Conservation (phyloP, 2,888 invertebrate genomes). For the Zaprionus lineosus region DNA sequence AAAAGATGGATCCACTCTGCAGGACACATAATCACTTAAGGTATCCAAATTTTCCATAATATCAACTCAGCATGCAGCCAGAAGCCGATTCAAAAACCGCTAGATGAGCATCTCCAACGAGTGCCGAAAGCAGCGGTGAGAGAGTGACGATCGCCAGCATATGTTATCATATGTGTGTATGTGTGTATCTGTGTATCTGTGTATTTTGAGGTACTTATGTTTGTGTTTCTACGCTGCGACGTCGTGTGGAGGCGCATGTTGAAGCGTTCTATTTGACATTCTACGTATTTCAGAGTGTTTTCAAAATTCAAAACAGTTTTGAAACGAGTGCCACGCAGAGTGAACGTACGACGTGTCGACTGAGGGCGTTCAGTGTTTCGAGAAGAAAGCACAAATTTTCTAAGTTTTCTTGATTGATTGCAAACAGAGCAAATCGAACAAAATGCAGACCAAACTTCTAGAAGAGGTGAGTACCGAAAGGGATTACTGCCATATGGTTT, state of each 20-base stretch:
- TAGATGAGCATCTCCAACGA: no score
- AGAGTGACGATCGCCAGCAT: conserved; percentile 30
- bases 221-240: no score
- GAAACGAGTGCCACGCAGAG: conserved; percentile 71
- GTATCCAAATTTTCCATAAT: no score
- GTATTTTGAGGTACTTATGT: no score
- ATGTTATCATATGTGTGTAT: conserved; percentile 48
- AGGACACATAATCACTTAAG: no score
- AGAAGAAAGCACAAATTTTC: conserved; percentile 6
- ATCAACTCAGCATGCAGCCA: no score
- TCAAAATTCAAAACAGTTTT: conserved; percentile 70
- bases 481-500: no score
- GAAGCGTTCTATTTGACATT: conserved; percentile 1
- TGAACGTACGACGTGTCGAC: conserved; percentile 49
- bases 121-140: not conserved
- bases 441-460: conserved; percentile 79
- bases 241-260: conserved; percentile 3
- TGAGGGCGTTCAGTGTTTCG: conserved; percentile 26
- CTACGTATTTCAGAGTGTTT: conserved; percentile 51
- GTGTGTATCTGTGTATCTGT: conserved; percentile 17
- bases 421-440: conserved; percentile 27
- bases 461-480: conserved; percentile 72
- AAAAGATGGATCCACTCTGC: no score
- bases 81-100: no score
- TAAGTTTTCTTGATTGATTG: conserved; percentile 41